phyloP scores from a whole-genome alignment of 2,888 invertebrate genomes.

The Drosophila bunnanda region DNA sequence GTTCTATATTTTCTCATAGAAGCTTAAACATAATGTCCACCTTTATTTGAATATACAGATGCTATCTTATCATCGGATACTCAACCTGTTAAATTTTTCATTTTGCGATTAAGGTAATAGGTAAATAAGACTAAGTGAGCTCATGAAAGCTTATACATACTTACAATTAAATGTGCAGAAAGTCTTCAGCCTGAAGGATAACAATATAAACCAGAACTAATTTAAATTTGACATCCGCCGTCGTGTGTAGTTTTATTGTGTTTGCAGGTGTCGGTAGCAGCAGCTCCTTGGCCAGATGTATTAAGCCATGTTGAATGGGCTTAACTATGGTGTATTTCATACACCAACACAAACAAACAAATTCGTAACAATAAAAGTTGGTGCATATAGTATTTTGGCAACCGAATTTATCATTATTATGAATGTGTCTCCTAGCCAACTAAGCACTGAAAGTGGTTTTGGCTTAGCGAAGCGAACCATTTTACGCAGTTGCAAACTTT shows the following conservation, averaged over 20 bases:
- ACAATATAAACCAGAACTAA: neutral
- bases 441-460: constrained; percentile 19
- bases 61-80: constrained; percentile 59
- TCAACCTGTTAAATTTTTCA: neutral
- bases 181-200: neutral
- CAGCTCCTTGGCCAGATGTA: constrained; percentile 18
- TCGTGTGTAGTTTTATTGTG: constrained; percentile 39
- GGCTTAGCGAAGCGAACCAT: constrained; percentile 25
- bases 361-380: constrained; percentile 22
- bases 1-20: neutral
- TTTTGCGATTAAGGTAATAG: neutral
- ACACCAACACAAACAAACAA: neutral
- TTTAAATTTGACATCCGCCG: neutral
- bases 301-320: constrained; percentile 28
- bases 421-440: constrained; percentile 22
- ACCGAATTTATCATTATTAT: constrained; percentile 31
- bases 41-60: constrained; percentile 51
- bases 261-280: constrained; percentile 18
- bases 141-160: neutral
- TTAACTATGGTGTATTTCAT: constrained; percentile 16
- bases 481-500: constrained; percentile 36
- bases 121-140: constrained; percentile 1
- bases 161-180: neutral
- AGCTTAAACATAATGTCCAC: constrained; percentile 16
- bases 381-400: constrained; percentile 20